Conservation (phyloP, 2,888 invertebrate species). For the Pteria penguin region DNA sequence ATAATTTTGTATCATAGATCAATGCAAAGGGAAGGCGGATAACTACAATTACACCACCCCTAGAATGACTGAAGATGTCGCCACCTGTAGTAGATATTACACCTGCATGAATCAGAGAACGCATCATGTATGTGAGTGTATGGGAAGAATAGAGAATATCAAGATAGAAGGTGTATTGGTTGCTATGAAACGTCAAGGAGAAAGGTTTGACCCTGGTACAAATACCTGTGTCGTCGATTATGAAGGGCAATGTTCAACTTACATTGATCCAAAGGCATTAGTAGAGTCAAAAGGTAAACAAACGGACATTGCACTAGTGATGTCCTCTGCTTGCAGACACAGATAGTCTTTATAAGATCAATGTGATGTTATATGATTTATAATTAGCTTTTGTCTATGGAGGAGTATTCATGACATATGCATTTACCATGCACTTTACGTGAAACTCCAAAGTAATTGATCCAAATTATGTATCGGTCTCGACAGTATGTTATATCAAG, state of each 20-base stretch:
- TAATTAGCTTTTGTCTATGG: too few species aligned
- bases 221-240: not conserved
- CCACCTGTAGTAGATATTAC: not conserved
- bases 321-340: too few species aligned
- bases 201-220: not conserved
- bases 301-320: too few species aligned
- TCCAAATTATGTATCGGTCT: too few species aligned
- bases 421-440: too few species aligned
- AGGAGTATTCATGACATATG: too few species aligned
- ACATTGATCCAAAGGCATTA: not conserved
- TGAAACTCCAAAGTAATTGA: too few species aligned
- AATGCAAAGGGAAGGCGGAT: not conserved
- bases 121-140: not conserved
- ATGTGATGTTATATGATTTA: too few species aligned
- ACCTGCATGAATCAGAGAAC: not conserved
- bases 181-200: not conserved
- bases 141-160: not conserved
- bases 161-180: not conserved
- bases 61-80: not conserved
- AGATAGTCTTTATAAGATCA: too few species aligned
- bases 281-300: not conserved
- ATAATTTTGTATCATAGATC: too few species aligned
- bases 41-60: not conserved
- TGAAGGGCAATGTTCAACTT: not conserved
- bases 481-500: too few species aligned